Evolutionary conservation across 2,113 vertebrate species (phyloP).

Genomic region (Brachyhypopomus gauderio): DNA sequence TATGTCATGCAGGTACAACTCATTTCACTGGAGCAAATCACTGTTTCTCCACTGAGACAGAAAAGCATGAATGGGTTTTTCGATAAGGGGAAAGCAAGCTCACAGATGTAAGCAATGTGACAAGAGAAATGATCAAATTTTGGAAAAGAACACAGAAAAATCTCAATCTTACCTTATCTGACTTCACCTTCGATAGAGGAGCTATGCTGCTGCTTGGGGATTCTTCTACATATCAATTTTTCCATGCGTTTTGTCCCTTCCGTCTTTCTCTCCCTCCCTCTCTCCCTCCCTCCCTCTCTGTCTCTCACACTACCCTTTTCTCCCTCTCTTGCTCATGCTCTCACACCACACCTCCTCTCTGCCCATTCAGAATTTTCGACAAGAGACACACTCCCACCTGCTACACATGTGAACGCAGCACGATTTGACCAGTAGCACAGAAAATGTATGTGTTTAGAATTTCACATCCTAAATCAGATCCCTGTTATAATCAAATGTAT

Average conservation of each 20-base stretch:
- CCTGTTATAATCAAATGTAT: not conserved
- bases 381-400: conserved; percentile 41
- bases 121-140: not conserved
- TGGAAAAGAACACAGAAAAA: not conserved
- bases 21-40: not conserved
- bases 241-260: conserved; percentile 4
- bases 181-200: conserved; percentile 28
- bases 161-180: conserved; percentile 37
- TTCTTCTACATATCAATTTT: not conserved
- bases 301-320: conserved; percentile 39
- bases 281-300: conserved; percentile 25
- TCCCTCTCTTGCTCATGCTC: conserved; percentile 58
- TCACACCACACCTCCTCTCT: conserved; percentile 61
- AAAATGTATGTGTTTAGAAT: too few relatives aligned
- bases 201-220: conserved; percentile 18
- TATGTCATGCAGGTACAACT: not conserved
- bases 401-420: not conserved
- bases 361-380: conserved; percentile 70
- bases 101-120: not conserved
- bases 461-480: too few relatives aligned
- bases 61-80: not conserved
- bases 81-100: too few relatives aligned
- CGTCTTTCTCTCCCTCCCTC: conserved; percentile 52
- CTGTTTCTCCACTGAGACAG: not conserved
- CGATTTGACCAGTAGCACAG: not conserved